Base-by-base conservation (phyloP, 2,113 vertebrate genomes). In the Menidia beryllina region DNA sequence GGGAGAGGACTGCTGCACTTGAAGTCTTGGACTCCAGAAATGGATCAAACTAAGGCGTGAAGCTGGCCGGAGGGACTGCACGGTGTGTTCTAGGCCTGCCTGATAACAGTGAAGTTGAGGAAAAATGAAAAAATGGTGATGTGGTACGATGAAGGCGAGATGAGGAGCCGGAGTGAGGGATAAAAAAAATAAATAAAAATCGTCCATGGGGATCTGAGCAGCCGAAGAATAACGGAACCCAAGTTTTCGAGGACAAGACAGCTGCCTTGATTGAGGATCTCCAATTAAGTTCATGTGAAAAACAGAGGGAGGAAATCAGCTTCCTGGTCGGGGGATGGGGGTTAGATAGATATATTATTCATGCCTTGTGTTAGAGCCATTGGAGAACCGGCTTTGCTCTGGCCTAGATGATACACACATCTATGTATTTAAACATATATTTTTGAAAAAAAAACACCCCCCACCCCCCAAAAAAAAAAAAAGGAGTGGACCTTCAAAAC, bases 11-110 rank as follows among this genome's bases (percentile, higher is more conserved):
- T 82, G 85, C 61, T 75, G 49, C 75, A 65, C 60, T 79, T 82
- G 75, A 77, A 82, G 73, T 38, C 68, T 47, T 65, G 82, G 86
- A 86, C 74, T 64, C 63, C 57, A 64, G 73, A 72, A 73, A 93
- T 93, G 92, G 92, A 92, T 89, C 74, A 72, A 92, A 91, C 73
- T 88, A 62, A 81, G 85, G 90, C 83, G 67, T 93, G 89, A 93
- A 74, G 73, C 77, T 68, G 83, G 60, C 72, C n/a, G 36, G 55
- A 23, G 43, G 48, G 36, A 69, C 64, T 75, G 77, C 72, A 45
- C 50, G 80, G 72, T 75, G 70, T 61, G 76, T 69, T 74, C 66
- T 15, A 73, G 89, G 86, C 89, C 85, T 85, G 81, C 81, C 89
- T 77, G 78, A 85, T 79, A 83, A 88, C 79, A 78, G 57, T 83